Conservation (phyloP, 2,797 vertebrate species). For the Xerus rutilus region DNA sequence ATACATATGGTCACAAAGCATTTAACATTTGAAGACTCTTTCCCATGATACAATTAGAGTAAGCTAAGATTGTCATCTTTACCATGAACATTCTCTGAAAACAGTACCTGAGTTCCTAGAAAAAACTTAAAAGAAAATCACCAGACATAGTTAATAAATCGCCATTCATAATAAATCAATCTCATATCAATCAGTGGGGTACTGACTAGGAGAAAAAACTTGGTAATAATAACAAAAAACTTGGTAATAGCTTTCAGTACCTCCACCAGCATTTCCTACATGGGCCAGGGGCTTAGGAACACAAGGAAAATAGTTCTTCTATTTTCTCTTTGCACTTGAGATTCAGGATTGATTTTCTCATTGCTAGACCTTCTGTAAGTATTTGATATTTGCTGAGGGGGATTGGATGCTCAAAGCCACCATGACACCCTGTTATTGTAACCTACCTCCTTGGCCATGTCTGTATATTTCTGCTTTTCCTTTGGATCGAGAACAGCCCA, state of each 20-base stretch:
- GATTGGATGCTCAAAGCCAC: background rate
- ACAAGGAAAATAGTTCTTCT: background rate
- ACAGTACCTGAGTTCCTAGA: background rate
- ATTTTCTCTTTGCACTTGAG: background rate
- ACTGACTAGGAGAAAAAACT: background rate
- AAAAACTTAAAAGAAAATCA: background rate
- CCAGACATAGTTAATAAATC: background rate
- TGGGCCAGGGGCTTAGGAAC: background rate
- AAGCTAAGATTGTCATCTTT: background rate
- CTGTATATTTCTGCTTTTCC: slow-evolving; percentile 99
- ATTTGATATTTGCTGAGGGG: background rate
- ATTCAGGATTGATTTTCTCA: background rate
- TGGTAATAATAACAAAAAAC: background rate
- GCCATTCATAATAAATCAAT: background rate
- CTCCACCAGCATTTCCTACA: background rate
- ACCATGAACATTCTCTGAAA: slow-evolving; percentile 8
- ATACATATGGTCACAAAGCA: background rate
- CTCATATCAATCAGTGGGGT: background rate
- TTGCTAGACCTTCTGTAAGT: background rate
- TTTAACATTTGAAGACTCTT: background rate
- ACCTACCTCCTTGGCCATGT: slow-evolving; percentile 99
- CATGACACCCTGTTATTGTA: background rate
- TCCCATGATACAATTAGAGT: background rate
- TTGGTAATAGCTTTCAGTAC: background rate
- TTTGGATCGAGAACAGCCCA: slow-evolving; percentile 98